Evolutionary conservation across 1,140 invertebrate species (phyloP), one percentile per base, ranked within the genome.

Genomic region (Bombus sylvicola): DNA sequence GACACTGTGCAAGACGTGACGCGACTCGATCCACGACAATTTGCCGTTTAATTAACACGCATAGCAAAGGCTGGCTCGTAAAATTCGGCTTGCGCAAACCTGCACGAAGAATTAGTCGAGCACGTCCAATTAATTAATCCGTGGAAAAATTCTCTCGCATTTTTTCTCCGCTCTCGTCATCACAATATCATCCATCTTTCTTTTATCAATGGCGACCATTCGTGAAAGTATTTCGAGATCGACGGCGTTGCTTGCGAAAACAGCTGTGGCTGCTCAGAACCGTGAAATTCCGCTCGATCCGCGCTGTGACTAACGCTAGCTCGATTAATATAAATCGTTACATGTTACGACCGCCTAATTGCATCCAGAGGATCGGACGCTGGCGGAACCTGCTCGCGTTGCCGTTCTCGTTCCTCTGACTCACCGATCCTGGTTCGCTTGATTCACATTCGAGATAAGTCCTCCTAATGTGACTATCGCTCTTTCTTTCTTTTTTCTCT

Each of bases 291-390:
- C 83, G 81, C 62, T 88, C 87, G 74, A 90, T 90, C 90, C 83
- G 81, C 88, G 81, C 88, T 90, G 90, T 90, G 90, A 91, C 87
- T 87, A 84, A 78, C 74, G 83, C 78, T 43, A 66, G 82, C n/a
- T 71, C 87, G 90, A 88, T 91, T 90, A 91, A 91, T 90, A 91
- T 91, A 91, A 91, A 90, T 91, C 88, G 89, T 87, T 88, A 66
- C 87, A 84, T 88, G 88, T 91, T 91, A 90, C 87, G 87, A 85
- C 71, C 81, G 77, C 83, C 89, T 90, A 91, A 91, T 91, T 88
- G 90, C 87, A 82, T 79, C 77, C 80, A 87, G 89, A 90, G 83
- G 89, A 88, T 90, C 81, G 88, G 88, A 41, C 47, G 39, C 64
- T 37, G 84, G 71, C 18, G 78, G 59, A 87, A 90, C 81, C 79